Base-by-base conservation (phyloP, 2,888 invertebrate species). In the Dryomyza anilis region DNA sequence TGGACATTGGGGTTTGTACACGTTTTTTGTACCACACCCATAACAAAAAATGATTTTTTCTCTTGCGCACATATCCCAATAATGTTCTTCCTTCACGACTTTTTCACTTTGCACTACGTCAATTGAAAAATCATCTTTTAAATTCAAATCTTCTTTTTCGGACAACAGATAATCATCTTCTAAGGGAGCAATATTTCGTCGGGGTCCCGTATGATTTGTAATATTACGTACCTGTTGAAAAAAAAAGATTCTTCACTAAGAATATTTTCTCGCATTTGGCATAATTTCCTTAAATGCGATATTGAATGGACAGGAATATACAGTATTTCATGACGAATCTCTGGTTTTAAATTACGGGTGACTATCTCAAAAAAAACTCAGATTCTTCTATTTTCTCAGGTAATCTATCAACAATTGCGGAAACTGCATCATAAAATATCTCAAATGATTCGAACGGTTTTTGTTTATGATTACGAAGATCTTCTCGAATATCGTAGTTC, bases 11-110 rank as follows among this genome's bases (percentile, higher is more conserved):
- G 60, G 60, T n/a, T 60, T 60, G n/a, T 50, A 60, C n/a, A n/a
- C n/a, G n/a, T n/a, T n/a, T n/a, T n/a, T n/a, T n/a, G n/a, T n/a
- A n/a, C n/a, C n/a, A n/a, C 60, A 60, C 1, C 60, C 60, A 36
- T 60, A 60, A 50, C 60, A 60, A 30, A 60, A 60, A 23, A 50
- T 14, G 10, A 19, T 48, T 1, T 50, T 8, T n/a, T 60, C 50
- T 7, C 14, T 7, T 8, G 25, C 2, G 6, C 58, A 58, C 23
- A 27, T 27, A 14, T 58, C 23, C 57, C 57, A 58, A n/a, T 25
- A 25, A 50, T 60, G 60, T 2, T 36, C 60, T 21, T 27, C 7
- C 25, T 7, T 50, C 4, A 50, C 2, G 8, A 25, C 5, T 10
- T 50, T 8, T 1, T 25, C n/a, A 50, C n/a, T n/a, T n/a, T n/a